Conservation (phyloP, 2,797 vertebrate genomes). For the Oceanodroma leucorhoa region DNA sequence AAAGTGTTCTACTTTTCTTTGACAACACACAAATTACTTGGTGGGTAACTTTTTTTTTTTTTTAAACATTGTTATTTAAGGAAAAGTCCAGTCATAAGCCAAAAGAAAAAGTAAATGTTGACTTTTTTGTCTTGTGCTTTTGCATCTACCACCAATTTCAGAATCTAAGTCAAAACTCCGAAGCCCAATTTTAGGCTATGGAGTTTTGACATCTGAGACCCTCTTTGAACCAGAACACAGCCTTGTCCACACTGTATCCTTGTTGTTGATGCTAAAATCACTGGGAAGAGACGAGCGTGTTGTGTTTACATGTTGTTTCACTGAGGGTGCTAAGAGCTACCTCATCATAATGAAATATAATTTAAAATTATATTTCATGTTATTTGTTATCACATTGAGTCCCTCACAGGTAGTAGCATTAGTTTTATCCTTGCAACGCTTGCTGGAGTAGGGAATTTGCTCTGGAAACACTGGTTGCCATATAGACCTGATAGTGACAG, state of each 20-base stretch:
- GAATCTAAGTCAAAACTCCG: neutral
- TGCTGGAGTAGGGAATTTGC: neutral
- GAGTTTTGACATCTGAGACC: neutral
- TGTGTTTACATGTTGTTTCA: neutral
- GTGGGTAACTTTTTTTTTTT: neutral
- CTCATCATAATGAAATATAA: neutral
- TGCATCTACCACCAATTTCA: neutral
- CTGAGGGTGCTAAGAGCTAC: neutral
- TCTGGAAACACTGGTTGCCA: neutral
- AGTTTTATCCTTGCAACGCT: neutral
- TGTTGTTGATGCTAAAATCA: neutral
- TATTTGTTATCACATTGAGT: neutral
- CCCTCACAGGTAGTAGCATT: neutral
- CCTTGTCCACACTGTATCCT: neutral
- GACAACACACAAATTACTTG: neutral
- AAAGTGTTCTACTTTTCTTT: neutral
- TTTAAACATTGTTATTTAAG: no score
- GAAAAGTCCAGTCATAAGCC: no score
- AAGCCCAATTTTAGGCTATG: neutral
- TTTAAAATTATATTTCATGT: neutral
- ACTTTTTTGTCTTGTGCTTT: neutral
- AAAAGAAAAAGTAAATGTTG: neutral
- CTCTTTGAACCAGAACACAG: neutral
- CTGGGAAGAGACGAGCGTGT: neutral
- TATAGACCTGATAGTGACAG: neutral